A percentile compares a stretch with the other conserved stretches of the same genome.
phyloP scores from a whole-genome alignment of 2,113 vertebrate species.

The Leptobrachium leishanense region DNA sequence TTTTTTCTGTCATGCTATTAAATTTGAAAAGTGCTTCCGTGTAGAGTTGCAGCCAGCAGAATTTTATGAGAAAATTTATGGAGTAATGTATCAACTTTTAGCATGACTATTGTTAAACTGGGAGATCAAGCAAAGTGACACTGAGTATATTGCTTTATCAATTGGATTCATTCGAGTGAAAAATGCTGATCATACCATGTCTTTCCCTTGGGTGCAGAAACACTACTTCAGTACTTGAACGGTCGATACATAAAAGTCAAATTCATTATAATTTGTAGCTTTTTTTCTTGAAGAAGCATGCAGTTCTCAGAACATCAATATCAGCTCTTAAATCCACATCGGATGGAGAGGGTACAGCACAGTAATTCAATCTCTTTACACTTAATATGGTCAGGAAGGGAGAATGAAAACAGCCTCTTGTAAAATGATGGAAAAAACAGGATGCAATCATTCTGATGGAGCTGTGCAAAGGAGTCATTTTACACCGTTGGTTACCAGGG shows the following conservation, averaged over 20 bases:
- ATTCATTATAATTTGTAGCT: conserved; percentile 84
- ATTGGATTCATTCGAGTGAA: conserved; percentile 79
- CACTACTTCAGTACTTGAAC: conserved; percentile 76
- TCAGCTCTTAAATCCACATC: conserved; percentile 82
- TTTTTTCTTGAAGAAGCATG: conserved; percentile 75
- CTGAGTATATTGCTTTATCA: conserved; percentile 83
- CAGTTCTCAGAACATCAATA: conserved; percentile 81
- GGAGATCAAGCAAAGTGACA: conserved; percentile 80
- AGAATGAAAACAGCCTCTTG: conserved; percentile 86
- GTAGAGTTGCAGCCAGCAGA: conserved; percentile 71
- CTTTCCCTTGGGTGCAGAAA: conserved; percentile 76
- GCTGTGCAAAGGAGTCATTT: conserved; percentile 82
- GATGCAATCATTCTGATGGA: conserved; percentile 85
- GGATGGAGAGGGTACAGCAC: conserved; percentile 77
- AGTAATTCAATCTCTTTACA: conserved; percentile 83
- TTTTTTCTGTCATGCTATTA: conserved; percentile 61
- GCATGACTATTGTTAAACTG: conserved; percentile 81
- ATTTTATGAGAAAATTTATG: conserved; percentile 76
- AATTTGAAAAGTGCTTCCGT: conserved; percentile 63
- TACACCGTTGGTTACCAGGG: conserved; percentile 81
- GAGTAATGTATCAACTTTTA: conserved; percentile 79
- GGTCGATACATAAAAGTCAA: conserved; percentile 83
- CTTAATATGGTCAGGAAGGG: conserved; percentile 81
- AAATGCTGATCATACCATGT: conserved; percentile 82
- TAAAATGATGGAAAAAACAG: conserved; percentile 82